A percentile compares a stretch with the other conserved stretches of the same genome.
phyloP scores from a whole-genome alignment of 2,888 invertebrate species.

The Drosophila austrosaltans region DNA sequence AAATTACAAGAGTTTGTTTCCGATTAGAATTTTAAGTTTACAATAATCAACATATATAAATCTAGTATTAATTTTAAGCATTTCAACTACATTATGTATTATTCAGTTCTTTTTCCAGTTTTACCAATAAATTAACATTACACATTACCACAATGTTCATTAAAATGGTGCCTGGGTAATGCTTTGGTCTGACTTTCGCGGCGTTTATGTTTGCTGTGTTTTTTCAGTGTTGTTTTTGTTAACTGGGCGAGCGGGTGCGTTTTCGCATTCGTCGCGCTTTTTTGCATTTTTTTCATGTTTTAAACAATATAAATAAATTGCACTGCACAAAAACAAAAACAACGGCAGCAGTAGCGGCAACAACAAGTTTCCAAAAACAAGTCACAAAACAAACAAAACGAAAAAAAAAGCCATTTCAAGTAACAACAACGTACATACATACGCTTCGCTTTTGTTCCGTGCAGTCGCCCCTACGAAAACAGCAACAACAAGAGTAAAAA shows the following conservation, averaged over 20 bases:
- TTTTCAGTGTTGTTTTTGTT: slow-evolving; percentile 2
- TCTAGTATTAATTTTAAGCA: too few relatives aligned
- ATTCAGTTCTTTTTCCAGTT: too few relatives aligned
- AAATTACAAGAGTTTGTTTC: too few relatives aligned
- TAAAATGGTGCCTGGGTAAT: neutral
- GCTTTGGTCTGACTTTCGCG: neutral
- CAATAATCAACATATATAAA: too few relatives aligned
- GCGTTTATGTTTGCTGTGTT: neutral
- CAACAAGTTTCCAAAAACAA: slow-evolving; percentile 11
- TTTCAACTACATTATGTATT: too few relatives aligned
- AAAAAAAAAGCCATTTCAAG: neutral
- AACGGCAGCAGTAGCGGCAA: slow-evolving; percentile 2
- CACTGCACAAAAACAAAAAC: neutral
- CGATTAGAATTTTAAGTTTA: too few relatives aligned
- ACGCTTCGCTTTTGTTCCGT: slow-evolving; percentile 10
- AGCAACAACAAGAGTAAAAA: slow-evolving; percentile 12
- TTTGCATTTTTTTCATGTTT: slow-evolving; percentile 14
- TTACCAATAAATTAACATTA: too few relatives aligned
- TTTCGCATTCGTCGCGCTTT: neutral
- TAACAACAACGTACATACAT: slow-evolving; percentile 9
- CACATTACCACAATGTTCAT: too few relatives aligned
- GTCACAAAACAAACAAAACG: slow-evolving; percentile 6
- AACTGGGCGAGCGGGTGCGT: slow-evolving; percentile 5
- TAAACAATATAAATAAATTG: slow-evolving; percentile 12
- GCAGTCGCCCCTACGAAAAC: slow-evolving; percentile 13